A percentile compares a stretch with the other conserved stretches of the same genome.
Evolutionary conservation across 2,888 invertebrate species (phyloP).

Genomic region (Oligia strigilis): DNA sequence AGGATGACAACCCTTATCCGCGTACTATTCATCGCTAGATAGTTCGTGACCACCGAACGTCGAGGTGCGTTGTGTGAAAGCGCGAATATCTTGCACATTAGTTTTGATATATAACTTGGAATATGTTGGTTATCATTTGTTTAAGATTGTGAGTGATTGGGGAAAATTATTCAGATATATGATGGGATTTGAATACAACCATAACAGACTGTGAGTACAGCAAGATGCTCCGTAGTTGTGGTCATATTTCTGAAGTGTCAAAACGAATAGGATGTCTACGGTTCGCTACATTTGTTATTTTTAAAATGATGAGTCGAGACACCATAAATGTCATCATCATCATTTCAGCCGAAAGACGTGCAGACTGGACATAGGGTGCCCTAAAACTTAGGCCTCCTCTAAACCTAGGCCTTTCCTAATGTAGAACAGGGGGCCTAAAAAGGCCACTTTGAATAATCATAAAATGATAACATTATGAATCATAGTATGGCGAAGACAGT

Average conservation of each 20-base stretch:
- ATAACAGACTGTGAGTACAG: not conserved
- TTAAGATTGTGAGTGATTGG: not conserved
- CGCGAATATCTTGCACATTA: slow-evolving; percentile 9
- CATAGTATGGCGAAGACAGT: too few relatives aligned
- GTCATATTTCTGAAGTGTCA: not conserved
- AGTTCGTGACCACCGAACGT: slow-evolving; percentile 46
- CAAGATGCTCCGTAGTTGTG: not conserved
- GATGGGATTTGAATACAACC: not conserved
- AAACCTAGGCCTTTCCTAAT: too few relatives aligned
- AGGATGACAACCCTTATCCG: slow-evolving; percentile 42
- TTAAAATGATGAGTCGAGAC: not conserved
- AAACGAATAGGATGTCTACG: not conserved
- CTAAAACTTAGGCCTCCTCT: not conserved
- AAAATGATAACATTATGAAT: too few relatives aligned
- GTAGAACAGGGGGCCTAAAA: too few relatives aligned
- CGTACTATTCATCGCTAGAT: not conserved
- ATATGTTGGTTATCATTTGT: slow-evolving; percentile 17
- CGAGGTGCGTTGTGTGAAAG: slow-evolving; percentile 37
- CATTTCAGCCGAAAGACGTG: not conserved
- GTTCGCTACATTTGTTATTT: too few relatives aligned
- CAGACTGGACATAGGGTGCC: not conserved
- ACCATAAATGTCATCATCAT: not conserved
- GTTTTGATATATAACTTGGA: not conserved
- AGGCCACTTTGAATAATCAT: too few relatives aligned
- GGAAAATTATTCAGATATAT: not conserved